Evolutionary conservation across 1,140 invertebrate species (phyloP).

Genomic region (Diabrotica virgifera): DNA sequence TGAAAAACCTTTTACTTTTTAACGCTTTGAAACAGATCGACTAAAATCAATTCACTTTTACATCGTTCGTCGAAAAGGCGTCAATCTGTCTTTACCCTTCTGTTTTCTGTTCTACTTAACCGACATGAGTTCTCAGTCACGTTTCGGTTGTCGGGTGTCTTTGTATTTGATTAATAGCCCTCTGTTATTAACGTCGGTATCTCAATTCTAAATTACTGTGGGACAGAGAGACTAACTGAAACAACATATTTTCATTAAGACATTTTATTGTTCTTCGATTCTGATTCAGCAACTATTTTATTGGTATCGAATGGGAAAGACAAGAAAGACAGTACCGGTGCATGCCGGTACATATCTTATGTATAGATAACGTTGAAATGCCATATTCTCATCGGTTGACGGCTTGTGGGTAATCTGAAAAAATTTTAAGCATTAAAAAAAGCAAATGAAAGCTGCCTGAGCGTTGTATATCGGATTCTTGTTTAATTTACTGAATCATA

Average conservation of each 20-base stretch:
- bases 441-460: too few relatives aligned
- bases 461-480: too few relatives aligned
- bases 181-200: conserved; percentile 33
- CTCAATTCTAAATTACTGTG: conserved; percentile 27
- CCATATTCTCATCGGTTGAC: background rate
- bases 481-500: too few relatives aligned
- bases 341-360: background rate
- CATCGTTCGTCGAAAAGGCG: conserved; percentile 26
- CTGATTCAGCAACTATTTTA: conserved; percentile 20
- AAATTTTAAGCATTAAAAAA: too few relatives aligned
- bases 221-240: conserved; percentile 27
- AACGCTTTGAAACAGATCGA: too few relatives aligned
- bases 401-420: background rate
- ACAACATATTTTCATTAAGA: conserved; percentile 26
- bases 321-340: background rate
- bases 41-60: conserved; percentile 4
- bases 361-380: background rate
- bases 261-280: conserved; percentile 23
- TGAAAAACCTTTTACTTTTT: too few relatives aligned
- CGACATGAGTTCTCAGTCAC: conserved; percentile 31
- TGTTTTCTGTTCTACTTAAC: conserved; percentile 32
- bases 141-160: conserved; percentile 31
- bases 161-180: conserved; percentile 37
- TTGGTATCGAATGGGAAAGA: background rate
- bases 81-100: conserved; percentile 36